Conservation (phyloP, 1,140 invertebrate species). For the Pseudobourletiella spinata region DNA sequence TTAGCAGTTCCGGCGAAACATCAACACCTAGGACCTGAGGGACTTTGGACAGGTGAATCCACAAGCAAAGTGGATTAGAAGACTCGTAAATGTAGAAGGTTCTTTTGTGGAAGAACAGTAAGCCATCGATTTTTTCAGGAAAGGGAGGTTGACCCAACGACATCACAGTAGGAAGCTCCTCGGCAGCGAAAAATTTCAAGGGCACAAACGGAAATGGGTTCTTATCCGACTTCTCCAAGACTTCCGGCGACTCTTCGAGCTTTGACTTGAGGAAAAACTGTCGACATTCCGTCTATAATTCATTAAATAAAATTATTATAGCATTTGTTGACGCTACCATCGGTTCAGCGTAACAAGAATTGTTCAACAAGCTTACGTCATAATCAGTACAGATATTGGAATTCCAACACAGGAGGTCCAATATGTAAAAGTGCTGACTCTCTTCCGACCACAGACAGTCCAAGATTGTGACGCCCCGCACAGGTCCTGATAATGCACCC, state of each 20-base stretch:
- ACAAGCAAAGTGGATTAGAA: conserved; percentile 56
- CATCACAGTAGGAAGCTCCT: conserved; percentile 35
- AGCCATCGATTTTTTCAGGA: conserved; percentile 53
- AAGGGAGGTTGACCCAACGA: conserved; percentile 27
- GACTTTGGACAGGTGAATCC: conserved; percentile 22
- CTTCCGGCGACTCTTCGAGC: conserved; percentile 50
- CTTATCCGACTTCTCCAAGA: conserved; percentile 37
- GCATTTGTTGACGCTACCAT: no score
- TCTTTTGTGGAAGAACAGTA: conserved; percentile 72
- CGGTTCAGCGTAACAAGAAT: neutral
- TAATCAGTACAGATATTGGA: conserved; percentile 62
- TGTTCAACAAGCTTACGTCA: conserved; percentile 51
- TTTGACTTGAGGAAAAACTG: conserved; percentile 65
- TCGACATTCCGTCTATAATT: conserved; percentile 59
- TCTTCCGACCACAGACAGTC: conserved; percentile 67
- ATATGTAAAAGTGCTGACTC: conserved; percentile 57
- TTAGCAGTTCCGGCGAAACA: conserved; percentile 17
- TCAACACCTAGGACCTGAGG: conserved; percentile 1
- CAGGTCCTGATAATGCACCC: conserved; percentile 13
- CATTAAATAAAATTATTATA: conserved; percentile 23
- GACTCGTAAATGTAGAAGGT: conserved; percentile 62
- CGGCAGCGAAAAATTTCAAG: conserved; percentile 44
- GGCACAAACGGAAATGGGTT: conserved; percentile 49
- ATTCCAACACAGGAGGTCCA: conserved; percentile 78
- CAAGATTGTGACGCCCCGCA: conserved; percentile 50